A percentile compares a stretch with the other conserved stretches of the same genome.
These are phyloP conservation scores for Tetrao urogallus DNA, from an alignment of 2,113 vertebrate genomes.

Conservation along the genomic window DNA sequence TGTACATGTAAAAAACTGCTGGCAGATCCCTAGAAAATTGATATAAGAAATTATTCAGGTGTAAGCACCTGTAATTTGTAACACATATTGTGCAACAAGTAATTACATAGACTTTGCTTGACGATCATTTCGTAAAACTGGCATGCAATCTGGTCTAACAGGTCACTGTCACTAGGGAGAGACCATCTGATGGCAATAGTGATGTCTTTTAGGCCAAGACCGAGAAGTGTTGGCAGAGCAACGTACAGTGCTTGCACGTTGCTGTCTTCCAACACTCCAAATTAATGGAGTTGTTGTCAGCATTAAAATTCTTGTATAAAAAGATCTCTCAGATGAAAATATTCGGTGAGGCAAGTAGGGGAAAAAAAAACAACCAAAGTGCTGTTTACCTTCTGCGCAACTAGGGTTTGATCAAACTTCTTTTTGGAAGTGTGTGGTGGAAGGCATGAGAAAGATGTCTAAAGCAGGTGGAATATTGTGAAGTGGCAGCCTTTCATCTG, in stretches of 20 bases:
- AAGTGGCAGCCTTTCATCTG: neutral
- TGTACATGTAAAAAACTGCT: neutral
- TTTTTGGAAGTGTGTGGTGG: neutral
- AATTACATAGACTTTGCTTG: neutral
- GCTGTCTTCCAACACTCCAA: neutral
- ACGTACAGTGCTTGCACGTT: neutral
- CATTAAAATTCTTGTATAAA: neutral
- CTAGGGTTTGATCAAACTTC: neutral
- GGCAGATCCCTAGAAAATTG: neutral
- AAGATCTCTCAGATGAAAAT: neutral
- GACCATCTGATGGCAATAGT: neutral
- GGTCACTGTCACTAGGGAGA: neutral
- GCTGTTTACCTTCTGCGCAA: neutral
- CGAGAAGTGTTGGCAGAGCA: neutral
- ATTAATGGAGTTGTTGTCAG: neutral
- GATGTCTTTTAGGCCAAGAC: neutral
- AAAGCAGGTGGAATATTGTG: neutral
- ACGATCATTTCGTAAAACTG: neutral
- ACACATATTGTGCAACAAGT: neutral
- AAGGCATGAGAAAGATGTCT: neutral
- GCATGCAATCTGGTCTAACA: accelerated
- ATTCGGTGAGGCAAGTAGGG: neutral
- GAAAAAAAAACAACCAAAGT: neutral
- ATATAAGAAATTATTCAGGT: neutral
- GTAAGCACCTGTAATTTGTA: neutral